phyloP scores from a whole-genome alignment of 2,113 vertebrate genomes.

The Oenanthe melanoleuca region DNA sequence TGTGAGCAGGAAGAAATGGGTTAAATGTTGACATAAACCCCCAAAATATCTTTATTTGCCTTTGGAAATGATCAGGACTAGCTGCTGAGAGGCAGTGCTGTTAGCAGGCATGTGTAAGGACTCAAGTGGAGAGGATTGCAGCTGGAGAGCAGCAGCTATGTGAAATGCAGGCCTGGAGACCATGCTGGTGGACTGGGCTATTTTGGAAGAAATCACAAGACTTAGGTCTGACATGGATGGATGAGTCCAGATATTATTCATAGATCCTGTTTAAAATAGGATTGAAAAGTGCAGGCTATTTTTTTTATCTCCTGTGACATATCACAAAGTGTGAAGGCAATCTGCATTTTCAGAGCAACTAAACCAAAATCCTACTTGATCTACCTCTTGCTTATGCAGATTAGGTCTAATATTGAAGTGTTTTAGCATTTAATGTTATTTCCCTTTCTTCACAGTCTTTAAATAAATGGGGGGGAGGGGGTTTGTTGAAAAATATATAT shows the following conservation, averaged over 20 bases:
- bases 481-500: background rate
- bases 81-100: background rate
- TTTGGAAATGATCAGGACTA: background rate
- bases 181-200: background rate
- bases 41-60: background rate
- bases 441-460: background rate
- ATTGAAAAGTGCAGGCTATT: background rate
- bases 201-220: background rate
- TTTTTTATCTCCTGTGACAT: background rate
- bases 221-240: constrained; percentile 1
- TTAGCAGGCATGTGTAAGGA: background rate
- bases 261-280: constrained; percentile 40
- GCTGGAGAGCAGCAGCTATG: background rate
- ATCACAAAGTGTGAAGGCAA: background rate
- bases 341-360: constrained; percentile 4
- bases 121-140: background rate
- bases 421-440: background rate
- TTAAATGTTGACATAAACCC: background rate
- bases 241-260: constrained; percentile 33
- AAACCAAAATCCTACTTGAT: background rate
- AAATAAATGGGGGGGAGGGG: background rate
- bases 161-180: background rate
- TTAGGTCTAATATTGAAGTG: background rate
- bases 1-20: background rate
- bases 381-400: background rate